Percentiles rank a stretch among this genome's conserved stretches.
phyloP scores from a whole-genome alignment of 2,888 invertebrate genomes.

The Syritta pipiens region DNA sequence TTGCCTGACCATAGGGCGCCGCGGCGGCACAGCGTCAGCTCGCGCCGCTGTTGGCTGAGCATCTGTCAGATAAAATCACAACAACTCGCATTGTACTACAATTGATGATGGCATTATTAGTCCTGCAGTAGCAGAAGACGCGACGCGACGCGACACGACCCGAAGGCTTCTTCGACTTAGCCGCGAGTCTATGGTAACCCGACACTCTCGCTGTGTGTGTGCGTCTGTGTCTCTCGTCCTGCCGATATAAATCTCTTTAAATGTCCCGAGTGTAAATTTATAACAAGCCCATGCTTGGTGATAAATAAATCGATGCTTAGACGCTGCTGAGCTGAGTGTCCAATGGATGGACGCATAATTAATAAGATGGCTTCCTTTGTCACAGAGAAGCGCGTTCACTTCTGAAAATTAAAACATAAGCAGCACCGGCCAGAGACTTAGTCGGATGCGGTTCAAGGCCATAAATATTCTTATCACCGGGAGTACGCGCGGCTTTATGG shows the following conservation, averaged over 20 bases:
- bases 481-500: background rate
- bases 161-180: no score
- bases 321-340: constrained; percentile 37
- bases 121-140: constrained; percentile 55
- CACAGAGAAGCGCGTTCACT: constrained; percentile 37
- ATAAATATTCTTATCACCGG: constrained; percentile 20
- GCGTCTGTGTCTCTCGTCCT: constrained; percentile 11
- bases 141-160: background rate
- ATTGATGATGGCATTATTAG: constrained; percentile 69
- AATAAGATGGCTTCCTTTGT: constrained; percentile 33
- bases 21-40: background rate
- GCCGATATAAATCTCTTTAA: constrained; percentile 53
- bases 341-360: constrained; percentile 53
- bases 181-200: constrained; percentile 33
- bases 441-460: constrained; percentile 36
- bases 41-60: constrained; percentile 15
- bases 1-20: constrained; percentile 52
- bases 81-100: constrained; percentile 60
- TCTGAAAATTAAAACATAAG: constrained; percentile 28
- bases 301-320: constrained; percentile 66
- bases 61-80: constrained; percentile 63
- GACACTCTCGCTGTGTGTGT: constrained; percentile 23
- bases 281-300: constrained; percentile 20
- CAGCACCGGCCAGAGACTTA: background rate
- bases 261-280: constrained; percentile 53